phyloP scores from a whole-genome alignment of 2,797 vertebrate species.

The Miichthys miiuy region DNA sequence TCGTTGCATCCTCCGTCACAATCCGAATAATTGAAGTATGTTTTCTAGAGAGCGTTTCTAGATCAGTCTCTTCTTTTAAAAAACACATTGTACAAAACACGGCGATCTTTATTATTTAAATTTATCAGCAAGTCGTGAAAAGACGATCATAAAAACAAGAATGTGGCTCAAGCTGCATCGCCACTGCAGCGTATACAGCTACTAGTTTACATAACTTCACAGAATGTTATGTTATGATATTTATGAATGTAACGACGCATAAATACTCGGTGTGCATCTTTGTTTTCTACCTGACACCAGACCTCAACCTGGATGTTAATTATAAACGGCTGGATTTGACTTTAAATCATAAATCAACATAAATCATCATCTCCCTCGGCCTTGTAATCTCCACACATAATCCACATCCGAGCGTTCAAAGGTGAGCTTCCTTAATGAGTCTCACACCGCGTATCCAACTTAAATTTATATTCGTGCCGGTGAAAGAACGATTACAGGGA shows the following conservation, averaged over 20 bases:
- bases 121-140: not conserved
- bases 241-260: not conserved
- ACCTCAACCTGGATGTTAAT: not conserved
- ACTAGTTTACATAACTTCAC: no score
- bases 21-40: not conserved
- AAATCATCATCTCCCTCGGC: not conserved
- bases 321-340: not conserved
- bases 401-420: not conserved
- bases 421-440: constrained; percentile 3
- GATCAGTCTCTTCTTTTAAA: not conserved
- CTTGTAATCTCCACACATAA: constrained; percentile 1
- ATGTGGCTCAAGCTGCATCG: constrained; percentile 1
- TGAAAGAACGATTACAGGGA: constrained; percentile 27
- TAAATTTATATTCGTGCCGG: constrained; percentile 8
- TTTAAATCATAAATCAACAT: constrained; percentile 5
- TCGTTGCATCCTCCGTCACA: not conserved
- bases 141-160: not conserved
- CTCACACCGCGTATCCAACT: constrained; percentile 8
- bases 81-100: not conserved
- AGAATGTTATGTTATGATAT: no score
- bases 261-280: not conserved
- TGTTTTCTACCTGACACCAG: not conserved
- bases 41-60: not conserved
- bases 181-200: not conserved
- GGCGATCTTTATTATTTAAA: not conserved